Evolutionary conservation across 23 tunicate genomes (phyloP), one percentile per base, ranked within the genome.

Genomic region (Styela clava): DNA sequence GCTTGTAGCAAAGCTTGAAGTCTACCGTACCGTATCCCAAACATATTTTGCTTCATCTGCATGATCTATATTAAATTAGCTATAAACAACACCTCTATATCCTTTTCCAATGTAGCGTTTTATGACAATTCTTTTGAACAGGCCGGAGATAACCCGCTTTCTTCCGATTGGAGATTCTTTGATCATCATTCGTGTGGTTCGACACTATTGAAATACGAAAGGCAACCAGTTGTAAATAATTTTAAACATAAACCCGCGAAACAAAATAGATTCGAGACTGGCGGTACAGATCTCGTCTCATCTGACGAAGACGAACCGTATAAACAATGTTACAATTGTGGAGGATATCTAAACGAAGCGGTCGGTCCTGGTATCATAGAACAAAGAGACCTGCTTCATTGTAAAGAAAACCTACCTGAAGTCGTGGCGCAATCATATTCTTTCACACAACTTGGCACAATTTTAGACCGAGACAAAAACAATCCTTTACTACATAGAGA

Each of bases 91-190:
- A n/a, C n/a, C n/a, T n/a, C n/a, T n/a, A n/a, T n/a, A n/a, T n/a
- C n/a, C n/a, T n/a, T n/a, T n/a, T n/a, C n/a, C n/a, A n/a, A n/a
- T n/a, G n/a, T n/a, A n/a, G n/a, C n/a, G n/a, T n/a, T n/a, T n/a
- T n/a, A n/a, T n/a, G n/a, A n/a, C n/a, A n/a, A n/a, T 25, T 67
- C 24, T 22, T 29, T 25, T 27, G 1, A 18, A 22, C 24, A 67
- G 56, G 12, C 56, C 12, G 78, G 28, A 31, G 56, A 73, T 35
- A 12, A 31, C 0, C 37, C 78, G 37, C 27, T 29, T 25, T 33
- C 27, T 22, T 51, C 81, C 35, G 81, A 76, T 27, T 76, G 81
- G 81, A 76, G 81, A 28, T 76, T 76, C 31, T 76, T 76, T 44
- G 81, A 76, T 44, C 81, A 76, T 52, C 64, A 29, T 25, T 44